A percentile compares a stretch with the other conserved stretches of the same genome.
phyloP scores from a whole-genome alignment of 2,113 vertebrate genomes.

The Henicopernis longicauda region DNA sequence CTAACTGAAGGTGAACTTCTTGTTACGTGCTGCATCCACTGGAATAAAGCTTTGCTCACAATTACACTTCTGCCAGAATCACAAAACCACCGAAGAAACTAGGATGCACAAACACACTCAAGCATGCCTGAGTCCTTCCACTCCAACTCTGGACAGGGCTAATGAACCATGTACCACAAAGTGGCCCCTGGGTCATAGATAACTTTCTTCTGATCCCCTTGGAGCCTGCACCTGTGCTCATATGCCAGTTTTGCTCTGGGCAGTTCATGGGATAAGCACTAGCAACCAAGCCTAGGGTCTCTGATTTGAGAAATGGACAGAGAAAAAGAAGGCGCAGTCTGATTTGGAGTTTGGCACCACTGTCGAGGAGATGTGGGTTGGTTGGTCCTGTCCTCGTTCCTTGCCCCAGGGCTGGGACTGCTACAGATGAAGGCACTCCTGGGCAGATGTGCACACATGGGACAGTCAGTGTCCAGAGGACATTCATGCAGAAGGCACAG shows the following conservation, averaged over 20 bases:
- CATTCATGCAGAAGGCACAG: background rate
- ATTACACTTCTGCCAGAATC: background rate
- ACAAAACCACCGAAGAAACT: background rate
- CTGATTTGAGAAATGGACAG: background rate
- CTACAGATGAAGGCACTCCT: background rate
- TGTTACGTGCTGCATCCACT: background rate
- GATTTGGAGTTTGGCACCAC: background rate
- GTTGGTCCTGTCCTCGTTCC: background rate
- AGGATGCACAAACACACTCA: background rate
- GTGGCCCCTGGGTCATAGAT: background rate
- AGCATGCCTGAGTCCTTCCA: background rate
- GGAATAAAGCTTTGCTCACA: background rate
- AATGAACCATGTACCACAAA: background rate
- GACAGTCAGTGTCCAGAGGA: background rate
- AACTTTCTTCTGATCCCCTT: background rate
- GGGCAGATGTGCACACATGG: background rate
- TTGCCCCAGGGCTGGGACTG: background rate
- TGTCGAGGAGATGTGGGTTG: background rate
- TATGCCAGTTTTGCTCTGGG: background rate
- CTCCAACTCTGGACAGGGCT: background rate
- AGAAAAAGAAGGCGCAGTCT: background rate
- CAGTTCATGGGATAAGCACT: background rate
- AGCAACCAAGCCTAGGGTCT: background rate
- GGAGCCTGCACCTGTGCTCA: background rate
- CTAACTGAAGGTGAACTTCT: constrained; percentile 12